Base-by-base conservation (phyloP, 2,888 invertebrate species). In the Eupithecia insigniata region DNA sequence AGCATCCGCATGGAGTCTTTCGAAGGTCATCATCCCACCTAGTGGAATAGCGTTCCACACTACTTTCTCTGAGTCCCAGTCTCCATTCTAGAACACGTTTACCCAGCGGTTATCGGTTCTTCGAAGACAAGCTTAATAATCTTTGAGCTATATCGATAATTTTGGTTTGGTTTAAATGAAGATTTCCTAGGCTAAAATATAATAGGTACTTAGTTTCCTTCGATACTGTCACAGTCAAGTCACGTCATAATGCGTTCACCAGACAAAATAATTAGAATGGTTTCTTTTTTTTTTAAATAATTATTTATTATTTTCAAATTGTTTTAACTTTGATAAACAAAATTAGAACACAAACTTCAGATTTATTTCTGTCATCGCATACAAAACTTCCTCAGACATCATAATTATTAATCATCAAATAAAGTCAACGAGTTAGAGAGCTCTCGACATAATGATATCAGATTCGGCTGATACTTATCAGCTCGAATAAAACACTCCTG, bases 401-500 rank as follows among this genome's bases (percentile, higher is more conserved):
- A 66, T 81, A 84, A 84, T 85, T 81, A 83, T 74, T 34, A 64
- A 78, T 78, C 83, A 84, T 81, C 79, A 81, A 71, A 81, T n/a
- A 82, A 84, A 89, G 90, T 90, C 90, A 89, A 88, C 76, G 80
- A 79, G 75, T 72, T 78, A 74, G 79, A 84, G 85, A 70, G 82
- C 84, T 81, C 88, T 88, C 82, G 80, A 86, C 76, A 88, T 86
- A 88, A 89, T 87, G 86, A 83, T 84, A 84, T 86, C 85, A 85
- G 85, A 88, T 87, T 80, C 86, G 79, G 82, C 83, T 84, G 92
- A 91, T 91, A 84, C 82, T 87, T 88, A 92, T 92, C 91, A 82
- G 74, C 68, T 78, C 78, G 86, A 87, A 89, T 88, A 89, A 89
- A 90, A 86, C 84, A 85, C 89, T 90, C 85, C 84, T 86, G 83